Evolutionary conservation across 2,888 invertebrate species (phyloP).

Genomic region (Eupithecia tripunctaria): DNA sequence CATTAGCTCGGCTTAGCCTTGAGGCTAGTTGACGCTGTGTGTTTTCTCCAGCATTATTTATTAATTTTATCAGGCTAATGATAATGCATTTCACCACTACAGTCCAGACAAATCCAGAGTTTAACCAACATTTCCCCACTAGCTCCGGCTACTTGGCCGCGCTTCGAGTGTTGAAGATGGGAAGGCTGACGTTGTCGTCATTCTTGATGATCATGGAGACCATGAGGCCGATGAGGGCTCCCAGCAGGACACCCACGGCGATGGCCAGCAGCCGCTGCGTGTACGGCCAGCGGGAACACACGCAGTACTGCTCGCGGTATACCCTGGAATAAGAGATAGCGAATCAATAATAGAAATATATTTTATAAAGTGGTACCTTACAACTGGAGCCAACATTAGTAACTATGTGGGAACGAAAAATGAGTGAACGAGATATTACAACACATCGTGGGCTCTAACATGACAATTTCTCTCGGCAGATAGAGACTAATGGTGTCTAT

Average conservation of each 20-base stretch:
- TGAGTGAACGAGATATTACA: not conserved
- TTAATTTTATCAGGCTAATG: not conserved
- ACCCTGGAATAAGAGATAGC: conserved; percentile 57
- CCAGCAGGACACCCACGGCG: conserved; percentile 66
- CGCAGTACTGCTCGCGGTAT: conserved; percentile 77
- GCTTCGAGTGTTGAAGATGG: conserved; percentile 53
- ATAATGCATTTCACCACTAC: not conserved
- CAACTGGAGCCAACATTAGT: not conserved
- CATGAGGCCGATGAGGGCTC: conserved; percentile 67
- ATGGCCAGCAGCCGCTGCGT: conserved; percentile 67
- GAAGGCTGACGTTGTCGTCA: conserved; percentile 53
- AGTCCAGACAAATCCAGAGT: not conserved
- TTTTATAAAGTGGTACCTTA: not conserved
- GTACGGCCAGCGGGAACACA: conserved; percentile 73
- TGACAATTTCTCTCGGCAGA: not conserved
- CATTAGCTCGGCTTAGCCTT: not conserved
- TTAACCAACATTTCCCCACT: not conserved
- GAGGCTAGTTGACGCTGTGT: too few species aligned
- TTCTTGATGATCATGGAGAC: conserved; percentile 55
- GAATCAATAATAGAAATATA: too few species aligned
- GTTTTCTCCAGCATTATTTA: too few species aligned
- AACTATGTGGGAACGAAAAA: not conserved
- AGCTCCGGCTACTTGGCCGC: conserved; percentile 30
- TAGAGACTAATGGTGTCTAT: not conserved
- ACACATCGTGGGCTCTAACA: not conserved